Base-by-base conservation (phyloP, 1,140 invertebrate genomes). In the Goniozus legneri region DNA sequence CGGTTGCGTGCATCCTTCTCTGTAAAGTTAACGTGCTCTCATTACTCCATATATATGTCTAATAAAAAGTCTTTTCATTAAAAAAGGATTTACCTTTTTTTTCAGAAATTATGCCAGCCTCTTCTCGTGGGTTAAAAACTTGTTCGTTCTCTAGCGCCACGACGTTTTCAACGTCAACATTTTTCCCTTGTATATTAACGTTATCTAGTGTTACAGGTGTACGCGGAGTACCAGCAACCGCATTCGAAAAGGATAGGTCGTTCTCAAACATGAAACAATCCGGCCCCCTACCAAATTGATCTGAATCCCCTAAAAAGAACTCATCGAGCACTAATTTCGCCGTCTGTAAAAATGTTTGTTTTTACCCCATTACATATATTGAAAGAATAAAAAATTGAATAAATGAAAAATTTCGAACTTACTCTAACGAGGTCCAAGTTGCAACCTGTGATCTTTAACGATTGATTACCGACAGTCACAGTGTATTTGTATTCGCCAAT, bases 401-500 rank as follows among this genome's bases (percentile, higher is more conserved):
- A 40, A 13, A 39, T 36, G 43, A 41, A 27, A 13, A 12, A 35
- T 8, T 42, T 15, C 12, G 38, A 34, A 75, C 75, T 80, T 73
- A 91, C 89, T 77, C 85, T 84, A 48, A 92, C 88, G 62, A 92
- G 77, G 67, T 91, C 86, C 58, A 89, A 78, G 76, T 90, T 89
- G 55, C 82, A 82, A 44, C 89, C 89, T 44, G 86, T 91, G 55
- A 93, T 89, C 76, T 89, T 91, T 40, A 93, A 80, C 44, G 85
- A 82, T 67, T 89, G 83, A 60, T 83, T 81, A 54, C 87, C 88
- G 58, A 90, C 82, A 52, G 84, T 86, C 33, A 92, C 89, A 42
- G 89, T 90, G 69, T 91, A 89, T 64, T 89, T 89, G 72, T 89
- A 92, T 77, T 92, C 89, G 63, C 86, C 86, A 67, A 91, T 77